These are phyloP conservation scores for Bombus turneri DNA, from an alignment of 1,140 invertebrate genomes.

Conservation along the genomic window DNA sequence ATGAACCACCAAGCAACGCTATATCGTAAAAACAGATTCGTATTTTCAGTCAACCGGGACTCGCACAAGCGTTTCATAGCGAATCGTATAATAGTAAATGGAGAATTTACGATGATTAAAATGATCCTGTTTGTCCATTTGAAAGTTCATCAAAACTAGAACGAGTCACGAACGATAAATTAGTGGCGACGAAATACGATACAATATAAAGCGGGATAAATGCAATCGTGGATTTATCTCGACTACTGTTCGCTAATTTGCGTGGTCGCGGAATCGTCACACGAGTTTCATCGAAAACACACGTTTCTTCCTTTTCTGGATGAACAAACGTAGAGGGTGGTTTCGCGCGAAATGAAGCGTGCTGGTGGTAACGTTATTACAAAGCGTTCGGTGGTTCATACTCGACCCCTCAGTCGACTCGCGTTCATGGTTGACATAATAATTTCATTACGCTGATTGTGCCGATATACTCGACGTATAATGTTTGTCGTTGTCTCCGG, in stretches of 20 bases:
- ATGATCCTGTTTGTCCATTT: too few relatives aligned
- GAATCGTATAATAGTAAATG: too few relatives aligned
- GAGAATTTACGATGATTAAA: too few relatives aligned
- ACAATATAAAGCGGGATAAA: too few relatives aligned
- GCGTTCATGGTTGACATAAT: constrained; percentile 44
- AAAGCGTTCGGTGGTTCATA: constrained; percentile 31
- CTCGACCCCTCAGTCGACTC: neutral
- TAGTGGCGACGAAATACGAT: too few relatives aligned
- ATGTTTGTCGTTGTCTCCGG: constrained; percentile 31
- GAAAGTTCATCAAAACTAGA: too few relatives aligned
- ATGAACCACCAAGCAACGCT: too few relatives aligned
- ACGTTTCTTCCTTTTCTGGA: neutral
- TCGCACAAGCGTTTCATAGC: too few relatives aligned
- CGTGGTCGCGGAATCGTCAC: neutral
- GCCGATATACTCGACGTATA: constrained; percentile 34
- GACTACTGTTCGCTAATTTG: neutral
- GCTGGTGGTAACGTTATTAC: constrained; percentile 29
- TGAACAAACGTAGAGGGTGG: neutral
- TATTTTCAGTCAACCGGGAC: too few relatives aligned
- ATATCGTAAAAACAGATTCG: too few relatives aligned
- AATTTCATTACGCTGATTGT: constrained; percentile 53
- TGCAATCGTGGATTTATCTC: too few relatives aligned
- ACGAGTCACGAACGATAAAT: too few relatives aligned
- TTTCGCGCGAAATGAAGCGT: constrained; percentile 8
- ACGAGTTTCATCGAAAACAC: neutral